Evolutionary conservation across 2,797 vertebrate species (phyloP), one percentile per base, ranked within the genome.

Genomic region (Naso thynnoides): DNA sequence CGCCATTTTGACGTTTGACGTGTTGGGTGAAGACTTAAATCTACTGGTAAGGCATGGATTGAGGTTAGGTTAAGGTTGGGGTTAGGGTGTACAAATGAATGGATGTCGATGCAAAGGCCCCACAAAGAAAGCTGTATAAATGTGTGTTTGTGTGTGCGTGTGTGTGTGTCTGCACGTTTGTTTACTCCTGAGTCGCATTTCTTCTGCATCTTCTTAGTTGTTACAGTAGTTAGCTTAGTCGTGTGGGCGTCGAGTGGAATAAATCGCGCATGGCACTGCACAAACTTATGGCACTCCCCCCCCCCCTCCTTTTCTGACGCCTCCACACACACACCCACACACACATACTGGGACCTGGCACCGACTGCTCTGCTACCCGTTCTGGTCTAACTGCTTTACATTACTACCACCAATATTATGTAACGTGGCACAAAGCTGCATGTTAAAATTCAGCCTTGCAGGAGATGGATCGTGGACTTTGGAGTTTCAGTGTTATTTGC

Each of bases 231-330:
- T 81, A 63, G 72, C 88, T 84, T 73, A 60, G 68, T 24, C 70
- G 89, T 78, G 92, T 92, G 91, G 91, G 92, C 68, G 92, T 83
- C 63, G 70, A 89, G 81, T 70, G 73, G 90, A 92, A 79, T 79
- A 85, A 83, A 84, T 86, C 86, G 85, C 66, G 39, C 89, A 90
- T 84, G 86, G 88, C 88, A 89, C 76, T 45, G 45, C 77, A 86
- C 88, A 92, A 93, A 94, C 91, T 92, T 90, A 92, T 88, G 88
- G 85, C 85, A 86, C 88, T 81, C 83, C 36, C 47, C 63, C 57
- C 60, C 64, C 61, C 66, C 67, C 53, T 23, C 45, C 33, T 64
- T 72, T 87, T 76, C 73, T 73, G 77, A 88, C 90, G 84, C 88
- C 93, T 92, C 82, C 89, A 72, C 88, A 78, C 88, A 78, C 81